Conservation (phyloP, 2,113 vertebrate species). For the Mesitornis unicolor region DNA sequence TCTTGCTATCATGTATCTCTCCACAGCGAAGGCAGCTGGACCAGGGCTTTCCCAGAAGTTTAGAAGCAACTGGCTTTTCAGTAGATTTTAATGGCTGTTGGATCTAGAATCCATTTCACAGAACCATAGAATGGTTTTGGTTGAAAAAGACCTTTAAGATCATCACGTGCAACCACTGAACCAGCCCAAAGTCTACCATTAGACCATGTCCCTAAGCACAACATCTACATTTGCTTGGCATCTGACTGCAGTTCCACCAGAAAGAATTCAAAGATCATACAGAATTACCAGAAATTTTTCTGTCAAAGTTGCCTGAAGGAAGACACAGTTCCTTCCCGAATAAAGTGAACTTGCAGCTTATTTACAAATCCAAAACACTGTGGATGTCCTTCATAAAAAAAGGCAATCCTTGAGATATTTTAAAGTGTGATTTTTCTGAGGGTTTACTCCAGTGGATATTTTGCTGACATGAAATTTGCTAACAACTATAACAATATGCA, state of each 20-base stretch:
- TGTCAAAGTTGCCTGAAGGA: not conserved
- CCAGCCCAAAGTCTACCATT: too few species aligned
- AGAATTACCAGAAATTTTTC: not conserved
- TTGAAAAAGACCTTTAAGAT: too few species aligned
- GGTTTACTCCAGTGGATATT: slow-evolving; percentile 12
- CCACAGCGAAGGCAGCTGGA: not conserved
- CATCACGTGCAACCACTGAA: too few species aligned
- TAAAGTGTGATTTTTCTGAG: not conserved
- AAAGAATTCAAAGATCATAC: not conserved
- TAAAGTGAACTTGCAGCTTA: not conserved
- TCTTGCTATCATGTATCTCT: not conserved
- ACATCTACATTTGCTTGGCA: not conserved
- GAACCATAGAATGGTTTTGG: too few species aligned
- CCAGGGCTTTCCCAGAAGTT: not conserved
- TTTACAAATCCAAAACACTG: not conserved
- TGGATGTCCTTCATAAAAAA: not conserved
- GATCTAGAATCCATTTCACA: not conserved
- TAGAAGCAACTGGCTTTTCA: not conserved
- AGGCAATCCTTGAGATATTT: not conserved
- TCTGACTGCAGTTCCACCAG: not conserved
- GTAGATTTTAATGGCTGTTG: not conserved
- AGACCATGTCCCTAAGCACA: too few species aligned
- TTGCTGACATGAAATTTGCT: slow-evolving; percentile 30
- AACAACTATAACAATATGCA: not conserved
- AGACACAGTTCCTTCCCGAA: not conserved